Evolutionary conservation across 64 coral and sea anemone genomes (phyloP).

Genomic region (Pocillopora verrucosa): DNA sequence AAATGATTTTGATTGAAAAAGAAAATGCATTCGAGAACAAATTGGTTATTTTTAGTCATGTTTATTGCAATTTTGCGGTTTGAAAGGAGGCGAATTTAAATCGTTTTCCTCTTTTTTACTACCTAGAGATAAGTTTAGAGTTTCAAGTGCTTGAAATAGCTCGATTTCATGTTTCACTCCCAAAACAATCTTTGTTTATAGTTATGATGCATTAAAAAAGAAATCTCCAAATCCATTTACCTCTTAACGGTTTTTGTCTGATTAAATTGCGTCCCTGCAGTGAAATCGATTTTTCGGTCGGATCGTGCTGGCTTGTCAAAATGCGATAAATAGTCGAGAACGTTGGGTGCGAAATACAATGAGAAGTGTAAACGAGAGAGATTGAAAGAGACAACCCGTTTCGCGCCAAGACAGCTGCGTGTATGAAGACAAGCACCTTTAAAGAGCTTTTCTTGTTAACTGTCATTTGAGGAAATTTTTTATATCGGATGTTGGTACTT

Average conservation of each 20-base stretch:
- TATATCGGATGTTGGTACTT: neutral
- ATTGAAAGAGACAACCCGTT: neutral
- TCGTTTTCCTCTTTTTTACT: neutral
- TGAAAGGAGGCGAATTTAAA: neutral
- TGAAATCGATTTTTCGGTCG: neutral
- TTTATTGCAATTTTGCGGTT: neutral
- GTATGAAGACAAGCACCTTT: neutral
- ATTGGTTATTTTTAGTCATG: neutral
- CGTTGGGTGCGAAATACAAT: slow-evolving; percentile 4
- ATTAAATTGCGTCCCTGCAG: neutral
- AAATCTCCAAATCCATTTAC: neutral
- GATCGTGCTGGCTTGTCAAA: neutral
- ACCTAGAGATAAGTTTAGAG: neutral
- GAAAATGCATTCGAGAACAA: neutral
- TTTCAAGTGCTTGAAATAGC: neutral
- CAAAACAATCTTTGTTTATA: slow-evolving; percentile 6
- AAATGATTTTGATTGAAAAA: neutral
- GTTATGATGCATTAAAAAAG: neutral
- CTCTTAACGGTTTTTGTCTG: neutral
- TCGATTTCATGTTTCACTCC: neutral
- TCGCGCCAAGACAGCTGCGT: neutral
- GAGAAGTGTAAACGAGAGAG: slow-evolving; percentile 11
- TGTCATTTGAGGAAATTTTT: neutral
- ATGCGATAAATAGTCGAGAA: neutral
- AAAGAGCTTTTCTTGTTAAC: neutral